phyloP scores from a whole-genome alignment of 2,113 vertebrate species.

The Nematolebias whitei region DNA sequence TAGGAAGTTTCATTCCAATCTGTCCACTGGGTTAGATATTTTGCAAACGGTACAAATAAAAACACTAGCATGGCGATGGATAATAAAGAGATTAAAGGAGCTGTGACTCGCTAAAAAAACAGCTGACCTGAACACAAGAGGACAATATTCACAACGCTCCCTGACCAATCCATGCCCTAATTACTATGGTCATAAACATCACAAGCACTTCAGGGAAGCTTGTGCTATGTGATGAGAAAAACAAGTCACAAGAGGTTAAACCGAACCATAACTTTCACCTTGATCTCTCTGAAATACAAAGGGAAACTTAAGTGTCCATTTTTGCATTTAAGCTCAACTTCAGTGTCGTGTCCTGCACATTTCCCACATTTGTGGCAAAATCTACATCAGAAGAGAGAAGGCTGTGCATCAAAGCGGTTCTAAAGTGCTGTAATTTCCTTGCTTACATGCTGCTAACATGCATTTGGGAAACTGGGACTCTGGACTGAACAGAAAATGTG shows the following conservation, averaged over 20 bases:
- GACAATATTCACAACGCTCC: constrained; percentile 46
- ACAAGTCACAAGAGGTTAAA: constrained; percentile 16
- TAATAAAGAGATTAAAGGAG: constrained; percentile 25
- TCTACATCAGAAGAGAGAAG: neutral
- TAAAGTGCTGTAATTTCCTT: constrained; percentile 13
- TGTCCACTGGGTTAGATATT: no score
- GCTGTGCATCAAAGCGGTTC: constrained; percentile 1
- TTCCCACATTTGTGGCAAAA: constrained; percentile 6
- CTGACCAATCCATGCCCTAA: constrained; percentile 60
- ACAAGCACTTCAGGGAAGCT: constrained; percentile 12
- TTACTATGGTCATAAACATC: constrained; percentile 52
- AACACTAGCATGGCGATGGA: neutral
- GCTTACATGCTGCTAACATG: constrained; percentile 21
- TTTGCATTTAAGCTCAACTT: constrained; percentile 3
- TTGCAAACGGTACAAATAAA: no score
- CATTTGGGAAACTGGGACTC: constrained; percentile 52
- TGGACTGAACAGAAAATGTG: constrained; percentile 54
- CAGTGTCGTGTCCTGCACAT: neutral
- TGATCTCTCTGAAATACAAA: neutral
- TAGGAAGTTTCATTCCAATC: no score
- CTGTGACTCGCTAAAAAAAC: constrained; percentile 70
- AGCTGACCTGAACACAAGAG: constrained; percentile 61
- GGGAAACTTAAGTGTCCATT: neutral
- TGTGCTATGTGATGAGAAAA: constrained; percentile 13
- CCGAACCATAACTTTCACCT: neutral